These are phyloP conservation scores for Upupa epops DNA, from an alignment of 2,113 vertebrate genomes.

Conservation along the genomic window DNA sequence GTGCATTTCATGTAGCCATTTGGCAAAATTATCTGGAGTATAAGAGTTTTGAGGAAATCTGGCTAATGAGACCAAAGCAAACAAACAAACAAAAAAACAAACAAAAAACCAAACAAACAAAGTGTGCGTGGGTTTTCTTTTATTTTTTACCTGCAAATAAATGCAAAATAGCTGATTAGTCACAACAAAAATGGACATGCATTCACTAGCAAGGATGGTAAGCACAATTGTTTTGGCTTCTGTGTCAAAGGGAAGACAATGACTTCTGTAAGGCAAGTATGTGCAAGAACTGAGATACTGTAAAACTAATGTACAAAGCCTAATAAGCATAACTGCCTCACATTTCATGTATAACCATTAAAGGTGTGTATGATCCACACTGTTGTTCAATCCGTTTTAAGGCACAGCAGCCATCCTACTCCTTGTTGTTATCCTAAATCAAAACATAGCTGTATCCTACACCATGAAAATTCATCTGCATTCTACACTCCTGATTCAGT, in stretches of 20 bases:
- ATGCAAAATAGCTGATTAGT: slow-evolving; percentile 42
- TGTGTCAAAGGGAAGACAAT: not conserved
- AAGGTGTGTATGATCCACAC: not conserved
- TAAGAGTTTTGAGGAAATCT: slow-evolving; percentile 67
- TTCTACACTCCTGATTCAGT: not conserved
- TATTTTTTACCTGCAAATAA: slow-evolving; percentile 71
- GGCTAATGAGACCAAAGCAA: slow-evolving; percentile 68
- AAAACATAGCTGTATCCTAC: not conserved
- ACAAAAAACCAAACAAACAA: slow-evolving; percentile 66
- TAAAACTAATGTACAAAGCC: slow-evolving; percentile 16
- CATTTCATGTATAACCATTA: slow-evolving; percentile 26
- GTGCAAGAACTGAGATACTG: not conserved
- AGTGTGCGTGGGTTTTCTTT: slow-evolving; percentile 28
- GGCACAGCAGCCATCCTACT: not conserved
- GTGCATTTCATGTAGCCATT: slow-evolving; percentile 72
- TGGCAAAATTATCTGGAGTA: slow-evolving; percentile 73
- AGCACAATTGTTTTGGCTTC: not conserved
- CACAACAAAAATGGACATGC: not conserved
- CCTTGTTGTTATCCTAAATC: not conserved
- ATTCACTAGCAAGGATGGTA: not conserved
- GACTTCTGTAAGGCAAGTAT: not conserved
- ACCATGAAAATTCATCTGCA: not conserved
- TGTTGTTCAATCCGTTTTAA: not conserved
- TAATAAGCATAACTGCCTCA: slow-evolving; percentile 7
- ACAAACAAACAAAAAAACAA: slow-evolving; percentile 66